Evolutionary conservation across 2,888 invertebrate genomes (phyloP).

Genomic region (Drepana falcataria): DNA sequence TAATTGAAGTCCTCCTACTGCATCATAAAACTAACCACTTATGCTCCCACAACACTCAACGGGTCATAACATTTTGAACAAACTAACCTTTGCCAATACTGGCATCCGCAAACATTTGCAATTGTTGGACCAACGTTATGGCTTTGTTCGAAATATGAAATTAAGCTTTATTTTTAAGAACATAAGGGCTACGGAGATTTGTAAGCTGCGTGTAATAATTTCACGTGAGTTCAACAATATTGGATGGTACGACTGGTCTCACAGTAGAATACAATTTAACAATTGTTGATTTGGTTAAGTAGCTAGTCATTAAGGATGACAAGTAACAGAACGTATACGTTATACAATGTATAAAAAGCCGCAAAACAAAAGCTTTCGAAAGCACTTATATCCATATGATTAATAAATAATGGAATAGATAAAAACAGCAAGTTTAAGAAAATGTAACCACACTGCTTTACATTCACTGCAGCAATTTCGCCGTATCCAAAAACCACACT

Average conservation of each 20-base stretch:
- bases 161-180: background rate
- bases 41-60: conserved; percentile 15
- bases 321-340: no score
- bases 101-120: conserved; percentile 1
- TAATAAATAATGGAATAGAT: no score
- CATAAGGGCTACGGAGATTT: background rate
- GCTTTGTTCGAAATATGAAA: background rate
- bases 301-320: conserved; percentile 1
- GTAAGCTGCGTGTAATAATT: no score
- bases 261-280: conserved; percentile 4
- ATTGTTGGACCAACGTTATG: background rate
- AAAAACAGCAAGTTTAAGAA: no score
- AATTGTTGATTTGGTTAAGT: conserved; percentile 9
- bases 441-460: no score
- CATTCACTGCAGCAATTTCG: no score
- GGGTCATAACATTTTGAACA: conserved; percentile 17
- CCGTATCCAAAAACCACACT: no score
- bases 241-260: conserved; percentile 5
- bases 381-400: no score
- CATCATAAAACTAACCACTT: conserved; percentile 30
- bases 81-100: conserved; percentile 8
- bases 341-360: no score
- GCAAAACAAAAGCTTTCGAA: no score
- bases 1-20: conserved; percentile 18
- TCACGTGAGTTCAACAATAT: conserved; percentile 5